phyloP scores from a whole-genome alignment of 2,113 vertebrate genomes.

The Pao palembangensis region DNA sequence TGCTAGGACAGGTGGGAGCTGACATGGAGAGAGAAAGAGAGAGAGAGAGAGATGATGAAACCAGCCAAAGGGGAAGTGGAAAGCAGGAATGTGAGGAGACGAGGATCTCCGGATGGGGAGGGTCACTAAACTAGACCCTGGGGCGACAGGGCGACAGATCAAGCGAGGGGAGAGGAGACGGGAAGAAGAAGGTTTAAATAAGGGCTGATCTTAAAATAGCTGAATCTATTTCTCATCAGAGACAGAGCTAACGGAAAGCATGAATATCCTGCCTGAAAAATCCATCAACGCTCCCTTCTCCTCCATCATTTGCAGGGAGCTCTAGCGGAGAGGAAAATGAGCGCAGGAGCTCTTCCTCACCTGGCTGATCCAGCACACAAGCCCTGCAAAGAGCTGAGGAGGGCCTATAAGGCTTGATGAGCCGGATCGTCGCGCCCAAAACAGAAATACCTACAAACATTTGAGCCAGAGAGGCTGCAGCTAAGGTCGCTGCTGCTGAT shows the following conservation, averaged over 20 bases:
- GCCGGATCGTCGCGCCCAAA: not conserved
- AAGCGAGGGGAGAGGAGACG: constrained; percentile 27
- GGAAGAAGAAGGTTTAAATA: constrained; percentile 57
- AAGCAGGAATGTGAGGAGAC: constrained; percentile 48
- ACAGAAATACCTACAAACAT: too few relatives aligned
- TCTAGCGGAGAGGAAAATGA: not conserved
- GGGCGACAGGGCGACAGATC: constrained; percentile 56
- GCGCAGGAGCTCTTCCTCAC: not conserved
- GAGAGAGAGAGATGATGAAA: not conserved
- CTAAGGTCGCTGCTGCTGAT: too few relatives aligned
- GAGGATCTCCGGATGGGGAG: constrained; percentile 57
- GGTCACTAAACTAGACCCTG: constrained; percentile 72
- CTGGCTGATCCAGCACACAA: too few relatives aligned
- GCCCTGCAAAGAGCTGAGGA: constrained; percentile 1
- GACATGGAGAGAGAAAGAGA: not conserved
- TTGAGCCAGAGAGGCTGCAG: too few relatives aligned
- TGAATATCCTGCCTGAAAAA: constrained; percentile 51
- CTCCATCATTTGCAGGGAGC: not conserved
- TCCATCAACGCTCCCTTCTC: constrained; percentile 8
- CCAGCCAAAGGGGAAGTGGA: constrained; percentile 34
- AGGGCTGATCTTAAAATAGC: constrained; percentile 71
- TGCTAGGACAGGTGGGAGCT: not conserved
- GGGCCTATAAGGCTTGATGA: constrained; percentile 25
- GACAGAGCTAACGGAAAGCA: constrained; percentile 64
- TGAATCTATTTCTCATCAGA: constrained; percentile 69